Percentiles rank a stretch among this genome's conserved stretches.
Evolutionary conservation across 1,140 invertebrate species (phyloP).

Genomic region (Plectrocnemia conspersa): DNA sequence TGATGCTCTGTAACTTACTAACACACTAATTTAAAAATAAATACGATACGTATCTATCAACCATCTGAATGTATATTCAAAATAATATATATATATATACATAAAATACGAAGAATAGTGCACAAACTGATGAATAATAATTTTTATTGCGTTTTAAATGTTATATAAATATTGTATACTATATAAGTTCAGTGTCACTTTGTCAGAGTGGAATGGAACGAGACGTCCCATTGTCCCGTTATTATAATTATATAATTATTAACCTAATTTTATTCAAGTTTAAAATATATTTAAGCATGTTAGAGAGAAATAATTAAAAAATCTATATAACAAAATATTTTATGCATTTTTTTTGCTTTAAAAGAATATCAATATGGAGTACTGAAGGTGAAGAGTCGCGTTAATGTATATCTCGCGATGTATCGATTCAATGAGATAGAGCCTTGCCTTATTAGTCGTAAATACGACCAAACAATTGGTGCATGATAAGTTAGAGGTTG

Average conservation of each 20-base stretch:
- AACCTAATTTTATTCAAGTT: constrained; percentile 34
- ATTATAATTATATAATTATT: constrained; percentile 9
- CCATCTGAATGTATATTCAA: too few relatives aligned
- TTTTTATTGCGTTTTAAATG: constrained; percentile 28
- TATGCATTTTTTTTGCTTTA: constrained; percentile 34
- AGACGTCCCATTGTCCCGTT: background rate
- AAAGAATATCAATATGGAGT: constrained; percentile 26
- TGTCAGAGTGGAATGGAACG: background rate
- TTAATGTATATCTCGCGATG: constrained; percentile 9
- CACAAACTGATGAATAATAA: constrained; percentile 33
- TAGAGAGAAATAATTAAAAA: constrained; percentile 32
- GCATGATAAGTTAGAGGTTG: constrained; percentile 6
- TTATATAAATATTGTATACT: too few relatives aligned
- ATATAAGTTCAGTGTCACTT: constrained; percentile 23
- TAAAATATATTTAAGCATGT: constrained; percentile 30
- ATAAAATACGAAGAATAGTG: constrained; percentile 22
- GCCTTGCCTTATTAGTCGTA: constrained; percentile 33
- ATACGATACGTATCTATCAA: too few relatives aligned
- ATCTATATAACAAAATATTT: constrained; percentile 30
- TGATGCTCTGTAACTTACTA: constrained; percentile 17
- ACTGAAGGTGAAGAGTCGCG: too few relatives aligned
- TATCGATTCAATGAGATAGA: constrained; percentile 11
- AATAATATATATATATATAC: too few relatives aligned
- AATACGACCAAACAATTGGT: constrained; percentile 20
- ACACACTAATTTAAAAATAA: constrained; percentile 31